Conservation (phyloP, 2,113 vertebrate genomes). For the Apteryx mantelli region DNA sequence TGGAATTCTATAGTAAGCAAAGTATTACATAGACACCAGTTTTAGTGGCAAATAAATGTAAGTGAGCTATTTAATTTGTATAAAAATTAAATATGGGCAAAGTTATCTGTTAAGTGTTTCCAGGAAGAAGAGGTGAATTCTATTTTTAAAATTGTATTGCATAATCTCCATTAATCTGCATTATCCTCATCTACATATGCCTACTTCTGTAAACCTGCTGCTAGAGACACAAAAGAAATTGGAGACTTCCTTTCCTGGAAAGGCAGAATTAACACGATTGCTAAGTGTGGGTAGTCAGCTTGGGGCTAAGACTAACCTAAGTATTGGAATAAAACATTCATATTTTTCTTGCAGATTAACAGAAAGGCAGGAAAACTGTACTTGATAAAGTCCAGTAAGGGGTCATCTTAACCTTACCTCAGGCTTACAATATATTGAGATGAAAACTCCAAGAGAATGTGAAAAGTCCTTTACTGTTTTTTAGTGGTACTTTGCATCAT, state of each 20-base stretch:
- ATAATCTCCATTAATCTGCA: background rate
- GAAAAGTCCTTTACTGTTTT: background rate
- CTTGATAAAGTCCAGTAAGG: background rate
- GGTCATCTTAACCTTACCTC: background rate
- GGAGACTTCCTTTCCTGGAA: background rate
- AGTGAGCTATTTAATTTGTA: background rate
- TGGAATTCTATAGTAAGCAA: background rate
- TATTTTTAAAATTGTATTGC: background rate
- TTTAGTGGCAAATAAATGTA: background rate
- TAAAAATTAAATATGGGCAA: background rate
- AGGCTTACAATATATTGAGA: background rate
- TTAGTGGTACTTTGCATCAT: background rate
- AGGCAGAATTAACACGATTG: background rate
- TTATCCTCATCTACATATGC: background rate
- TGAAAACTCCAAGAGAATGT: rapidly evolving
- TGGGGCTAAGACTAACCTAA: background rate
- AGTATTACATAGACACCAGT: rapidly evolving
- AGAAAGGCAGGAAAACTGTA: background rate
- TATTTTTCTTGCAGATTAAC: background rate
- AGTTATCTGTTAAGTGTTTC: background rate
- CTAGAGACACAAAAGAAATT: background rate
- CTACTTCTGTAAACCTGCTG: background rate
- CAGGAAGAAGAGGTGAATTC: background rate
- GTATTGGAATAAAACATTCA: background rate
- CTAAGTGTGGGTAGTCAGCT: background rate